A percentile compares a stretch with the other conserved stretches of the same genome.
These are phyloP conservation scores for Drosophila setosimentum DNA, from an alignment of 2,888 invertebrate species.

Conservation along the genomic window DNA sequence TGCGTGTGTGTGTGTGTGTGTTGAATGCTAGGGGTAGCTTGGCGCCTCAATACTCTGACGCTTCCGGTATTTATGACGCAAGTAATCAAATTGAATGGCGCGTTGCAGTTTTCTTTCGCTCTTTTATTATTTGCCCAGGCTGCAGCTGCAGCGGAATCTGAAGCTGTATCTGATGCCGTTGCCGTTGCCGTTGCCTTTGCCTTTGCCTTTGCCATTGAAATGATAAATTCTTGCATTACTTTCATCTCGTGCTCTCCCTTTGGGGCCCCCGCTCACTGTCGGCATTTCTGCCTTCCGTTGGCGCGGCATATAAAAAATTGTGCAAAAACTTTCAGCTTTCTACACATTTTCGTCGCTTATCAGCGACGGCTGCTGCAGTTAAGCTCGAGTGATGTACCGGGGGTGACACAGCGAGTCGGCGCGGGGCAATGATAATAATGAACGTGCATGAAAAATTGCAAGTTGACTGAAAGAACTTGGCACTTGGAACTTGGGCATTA, in stretches of 20 bases:
- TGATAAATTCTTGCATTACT: slow-evolving; percentile 71
- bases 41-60: slow-evolving; percentile 79
- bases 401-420: not conserved
- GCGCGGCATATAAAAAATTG: slow-evolving; percentile 74
- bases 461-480: slow-evolving; percentile 70
- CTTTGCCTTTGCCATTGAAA: slow-evolving; percentile 45
- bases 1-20: slow-evolving; percentile 1
- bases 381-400: slow-evolving; percentile 39
- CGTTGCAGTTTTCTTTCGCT: slow-evolving; percentile 69
- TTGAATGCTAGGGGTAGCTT: slow-evolving; percentile 13
- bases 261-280: not conserved
- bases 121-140: slow-evolving; percentile 69
- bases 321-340: slow-evolving; percentile 79
- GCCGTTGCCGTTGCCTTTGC: slow-evolving; percentile 9
- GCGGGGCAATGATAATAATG: slow-evolving; percentile 73
- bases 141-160: slow-evolving; percentile 7
- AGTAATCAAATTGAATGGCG: slow-evolving; percentile 81
- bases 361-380: slow-evolving; percentile 74
- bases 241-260: slow-evolving; percentile 14
- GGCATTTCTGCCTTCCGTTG: slow-evolving; percentile 32
- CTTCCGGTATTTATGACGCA: slow-evolving; percentile 81
- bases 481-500: slow-evolving; percentile 69
- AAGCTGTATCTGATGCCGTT: slow-evolving; percentile 3
- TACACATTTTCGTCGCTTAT: slow-evolving; percentile 80
- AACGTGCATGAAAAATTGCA: slow-evolving; percentile 81